A percentile compares a stretch with the other conserved stretches of the same genome.
Conservation (phyloP, 2,797 vertebrate genomes). For the Tapirus indicus region DNA sequence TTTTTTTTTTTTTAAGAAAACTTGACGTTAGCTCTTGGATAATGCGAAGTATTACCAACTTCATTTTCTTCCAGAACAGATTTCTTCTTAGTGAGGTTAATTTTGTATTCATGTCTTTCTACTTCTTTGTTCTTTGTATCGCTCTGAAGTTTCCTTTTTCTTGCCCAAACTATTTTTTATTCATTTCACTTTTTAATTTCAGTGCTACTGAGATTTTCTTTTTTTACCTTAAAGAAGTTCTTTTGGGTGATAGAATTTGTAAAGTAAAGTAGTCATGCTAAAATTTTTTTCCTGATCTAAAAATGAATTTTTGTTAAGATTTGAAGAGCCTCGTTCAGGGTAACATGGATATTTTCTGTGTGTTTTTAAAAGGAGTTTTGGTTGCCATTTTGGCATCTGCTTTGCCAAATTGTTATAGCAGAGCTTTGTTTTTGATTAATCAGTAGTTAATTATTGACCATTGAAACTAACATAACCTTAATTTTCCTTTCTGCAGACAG, state of each 20-base stretch:
- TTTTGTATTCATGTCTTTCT: conserved; percentile 43
- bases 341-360: conserved; percentile 39
- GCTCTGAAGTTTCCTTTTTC: conserved; percentile 45
- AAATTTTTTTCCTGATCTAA: conserved; percentile 16
- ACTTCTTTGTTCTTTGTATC: conserved; percentile 33
- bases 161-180: conserved; percentile 58
- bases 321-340: not conserved
- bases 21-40: conserved; percentile 51
- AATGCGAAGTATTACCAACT: conserved; percentile 42
- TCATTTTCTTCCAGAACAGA: conserved; percentile 50
- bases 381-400: not conserved
- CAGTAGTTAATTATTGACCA: conserved; percentile 70
- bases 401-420: conserved; percentile 2
- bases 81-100: conserved; percentile 24
- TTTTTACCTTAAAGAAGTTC: conserved; percentile 8
- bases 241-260: conserved; percentile 29
- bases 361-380: conserved; percentile 30
- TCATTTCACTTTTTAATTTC: conserved; percentile 69
- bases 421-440: conserved; percentile 53
- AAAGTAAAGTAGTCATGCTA: conserved; percentile 34
- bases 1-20: conserved; percentile 6
- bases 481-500: conserved; percentile 55
- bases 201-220: conserved; percentile 32
- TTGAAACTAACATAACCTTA: conserved; percentile 49
- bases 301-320: conserved; percentile 54